Base-by-base conservation (phyloP, 2,113 vertebrate genomes). In the Lampris incognitus region DNA sequence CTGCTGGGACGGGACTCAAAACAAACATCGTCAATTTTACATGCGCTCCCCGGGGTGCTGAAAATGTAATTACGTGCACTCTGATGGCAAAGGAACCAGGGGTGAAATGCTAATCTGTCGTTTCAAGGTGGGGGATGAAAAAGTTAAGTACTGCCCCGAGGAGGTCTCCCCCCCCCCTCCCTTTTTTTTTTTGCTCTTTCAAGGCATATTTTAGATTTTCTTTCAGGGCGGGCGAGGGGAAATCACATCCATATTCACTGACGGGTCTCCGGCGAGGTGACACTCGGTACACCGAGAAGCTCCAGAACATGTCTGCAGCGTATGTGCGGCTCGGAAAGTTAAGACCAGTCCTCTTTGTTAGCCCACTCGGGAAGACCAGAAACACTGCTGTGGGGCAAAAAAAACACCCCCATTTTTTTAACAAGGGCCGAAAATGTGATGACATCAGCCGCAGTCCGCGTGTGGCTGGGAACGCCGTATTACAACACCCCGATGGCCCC, bases 11-110 rank as follows among this genome's bases (percentile, higher is more conserved):
- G 50, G 64, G 11, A 56, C 74, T 78, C 77, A 86, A 24, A 84
- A 88, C 79, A 87, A 91, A 91, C 83, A 89, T 78, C 54, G 87
- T 92, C 73, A 79, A 88, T 88, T 85, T 89, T 81, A 84, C 72
- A 89, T 88, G 74, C 69, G 69, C 10, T 89, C 83, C 83, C 70
- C 40, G 57, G 74, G 87, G 87, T 79, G 78, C 65, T 55, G 75
- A 69, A 66, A 87, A 89, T 71, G 83, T 87, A 90, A 91, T 91
- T 84, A 87, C 81, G 70, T 72, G 76, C 75, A 58, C 41, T 77
- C 66, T 37, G 71, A 77, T 59, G 67, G 79, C 50, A 61, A 39
- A 11, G 66, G 49, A 81, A 76, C 58, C 24, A 85, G 56, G 42
- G 82, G 74, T 71, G 81, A 87, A 85, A 84, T 87, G 66, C 82